Percentiles rank a stretch among this genome's conserved stretches.
Conservation (phyloP, 1,140 invertebrate species). For the Hestina assimilis region DNA sequence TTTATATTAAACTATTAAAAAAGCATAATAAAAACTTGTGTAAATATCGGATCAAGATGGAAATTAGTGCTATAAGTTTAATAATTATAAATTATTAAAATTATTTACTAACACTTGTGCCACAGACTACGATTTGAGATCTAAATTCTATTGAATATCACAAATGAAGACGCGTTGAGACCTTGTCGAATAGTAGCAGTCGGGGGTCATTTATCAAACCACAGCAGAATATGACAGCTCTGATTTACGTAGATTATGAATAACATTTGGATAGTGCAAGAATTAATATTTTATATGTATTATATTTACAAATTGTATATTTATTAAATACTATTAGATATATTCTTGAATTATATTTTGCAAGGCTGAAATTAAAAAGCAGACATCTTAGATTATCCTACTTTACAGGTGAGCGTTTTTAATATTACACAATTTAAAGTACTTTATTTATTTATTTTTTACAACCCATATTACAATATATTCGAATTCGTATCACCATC, state of each 20-base stretch:
- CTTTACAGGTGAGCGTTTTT: too few relatives aligned
- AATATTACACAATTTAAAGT: too few relatives aligned
- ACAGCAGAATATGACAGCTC: constrained; percentile 46
- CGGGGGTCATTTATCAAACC: constrained; percentile 58
- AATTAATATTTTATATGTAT: neutral
- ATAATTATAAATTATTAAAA: neutral
- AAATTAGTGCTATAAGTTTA: neutral
- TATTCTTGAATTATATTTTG: too few relatives aligned
- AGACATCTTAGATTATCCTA: neutral
- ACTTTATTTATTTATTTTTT: too few relatives aligned
- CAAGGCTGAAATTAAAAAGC: too few relatives aligned
- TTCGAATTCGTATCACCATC: too few relatives aligned
- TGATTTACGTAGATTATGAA: constrained; percentile 16
- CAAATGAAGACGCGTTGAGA: constrained; percentile 58
- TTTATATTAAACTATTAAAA: too few relatives aligned
- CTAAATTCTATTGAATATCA: constrained; percentile 59
- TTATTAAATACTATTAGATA: too few relatives aligned
- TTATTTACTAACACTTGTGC: constrained; percentile 24
- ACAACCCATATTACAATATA: too few relatives aligned
- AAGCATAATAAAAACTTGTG: too few relatives aligned
- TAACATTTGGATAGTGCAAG: constrained; percentile 13
- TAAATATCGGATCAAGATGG: too few relatives aligned
- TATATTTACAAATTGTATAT: neutral
- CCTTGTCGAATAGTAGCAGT: constrained; percentile 44
- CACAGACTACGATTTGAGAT: constrained; percentile 38